Percentiles rank a stretch among this genome's conserved stretches.
Conservation (phyloP, 2,113 vertebrate species). For the Ictalurus punctatus region DNA sequence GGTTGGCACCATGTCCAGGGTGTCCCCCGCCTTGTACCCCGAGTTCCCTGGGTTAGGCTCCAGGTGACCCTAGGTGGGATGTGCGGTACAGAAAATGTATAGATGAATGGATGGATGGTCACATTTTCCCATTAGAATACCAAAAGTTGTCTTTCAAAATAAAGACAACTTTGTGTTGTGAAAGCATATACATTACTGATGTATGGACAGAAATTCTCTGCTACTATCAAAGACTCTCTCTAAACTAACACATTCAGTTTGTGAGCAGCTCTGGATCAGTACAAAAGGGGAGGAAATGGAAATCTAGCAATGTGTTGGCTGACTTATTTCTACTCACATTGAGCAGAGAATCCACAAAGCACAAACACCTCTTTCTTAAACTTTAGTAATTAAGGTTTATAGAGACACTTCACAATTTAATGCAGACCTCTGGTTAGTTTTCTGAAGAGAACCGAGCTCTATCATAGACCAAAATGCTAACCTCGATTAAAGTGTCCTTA, state of each 20-base stretch:
- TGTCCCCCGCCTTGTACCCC: no score
- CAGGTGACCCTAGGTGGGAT: no score
- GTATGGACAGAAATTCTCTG: not conserved
- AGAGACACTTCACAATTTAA: not conserved
- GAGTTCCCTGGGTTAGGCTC: no score
- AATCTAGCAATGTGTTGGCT: not conserved
- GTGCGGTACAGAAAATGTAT: no score
- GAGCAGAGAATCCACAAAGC: not conserved
- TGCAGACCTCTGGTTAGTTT: not conserved
- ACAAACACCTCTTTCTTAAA: not conserved
- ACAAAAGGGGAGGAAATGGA: not conserved
- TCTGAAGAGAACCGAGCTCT: not conserved
- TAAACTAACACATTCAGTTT: not conserved
- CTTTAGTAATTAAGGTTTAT: not conserved
- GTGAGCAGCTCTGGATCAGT: not conserved
- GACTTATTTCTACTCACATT: not conserved
- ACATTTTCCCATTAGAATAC: not conserved
- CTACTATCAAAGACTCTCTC: not conserved
- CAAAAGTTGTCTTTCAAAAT: not conserved
- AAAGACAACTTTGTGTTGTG: not conserved
- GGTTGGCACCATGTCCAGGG: no score
- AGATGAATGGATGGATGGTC: no score
- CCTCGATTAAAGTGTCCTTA: not conserved
- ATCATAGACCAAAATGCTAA: not conserved
- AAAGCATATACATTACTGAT: not conserved